Base-by-base conservation (phyloP, 1,140 invertebrate genomes). In the Eupeodes corollae region DNA sequence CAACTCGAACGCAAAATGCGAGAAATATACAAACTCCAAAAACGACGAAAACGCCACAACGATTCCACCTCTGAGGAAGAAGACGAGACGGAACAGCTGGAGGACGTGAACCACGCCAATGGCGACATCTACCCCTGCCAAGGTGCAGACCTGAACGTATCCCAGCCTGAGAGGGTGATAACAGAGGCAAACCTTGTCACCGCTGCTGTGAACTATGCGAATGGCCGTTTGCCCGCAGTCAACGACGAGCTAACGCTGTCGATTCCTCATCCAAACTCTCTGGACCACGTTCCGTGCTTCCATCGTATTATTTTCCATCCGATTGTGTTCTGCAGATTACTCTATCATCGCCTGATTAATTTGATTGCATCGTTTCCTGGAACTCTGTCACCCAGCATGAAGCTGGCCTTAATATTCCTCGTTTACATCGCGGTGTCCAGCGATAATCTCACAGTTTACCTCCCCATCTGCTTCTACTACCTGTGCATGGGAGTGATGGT, bases 141-240 rank as follows among this genome's bases (percentile, higher is more conserved):
- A 16, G 30, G 56, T 52, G 2, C 15, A 26, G 32, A 51, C 15
- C 14, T 19, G 19, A 14, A 49, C 19, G 18, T 40, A 15, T 39
- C 42, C 13, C 13, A 43, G 5, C 21, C 21, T 26, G 13, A 43
- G 26, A 42, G 30, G 6, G 64, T 87, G 54, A 71, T 90, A 39
- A 85, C 82, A 1, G 85, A 91, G 57, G 83, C 86, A 33, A 79
- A 82, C 49, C 58, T 92, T 30, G 82, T 90, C 1, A 79, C 83
- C 3, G 87, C 88, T 1, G 88, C 88, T 8, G 79, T 83, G 12
- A 79, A 82, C 57, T 90, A 90, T 49, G 80, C 84, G 13, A 78
- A 81, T 33, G 86, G 88, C 12, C 76, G 83, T 46, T 67, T 90
- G 47, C 87, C 87, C 2, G 65, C 82, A 42, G 80, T 91, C 19